Base-by-base conservation (phyloP, 2,797 vertebrate species). In the Kryptolebias ocellatus region DNA sequence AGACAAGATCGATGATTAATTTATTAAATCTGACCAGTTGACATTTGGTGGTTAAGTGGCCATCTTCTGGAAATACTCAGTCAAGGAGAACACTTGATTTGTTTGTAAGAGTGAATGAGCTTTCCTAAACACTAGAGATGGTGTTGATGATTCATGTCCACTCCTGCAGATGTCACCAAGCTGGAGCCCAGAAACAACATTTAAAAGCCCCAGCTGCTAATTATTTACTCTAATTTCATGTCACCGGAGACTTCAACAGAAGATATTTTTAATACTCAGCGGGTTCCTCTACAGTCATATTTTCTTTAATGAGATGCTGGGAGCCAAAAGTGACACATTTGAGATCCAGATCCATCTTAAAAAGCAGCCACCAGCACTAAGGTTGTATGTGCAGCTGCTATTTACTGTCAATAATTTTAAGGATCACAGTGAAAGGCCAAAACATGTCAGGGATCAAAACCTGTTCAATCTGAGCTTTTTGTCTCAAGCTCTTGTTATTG, bases 151-250 rank as follows among this genome's bases (percentile, higher is more conserved):
- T 85, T 74, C 72, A 66, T 69, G 80, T 86, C 85, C 83, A 81
- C 84, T 88, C 72, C 74, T 83, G 75, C 85, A 90, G 85, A 85
- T 88, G 85, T 72, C 62, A 71, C 83, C 58, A 88, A 88, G 88
- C 83, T 86, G 89, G 82, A 70, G 55, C 70, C 44, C 65, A 42
- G 39, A 56, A 66, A 82, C 6, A 70, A 78, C 67, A 83, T 71
- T 72, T 65, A 67, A 68, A 72, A 70, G 70, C 9, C 60, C 80
- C 76, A 71, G 76, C 79, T 59, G 65, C 9, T 90, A 85, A 88
- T 84, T 80, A 88, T 53, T 70, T 64, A 64, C 63, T 71, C 28
- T 75, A 78, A 87, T 79, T 82, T 87, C 58, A 62, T 76, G 76
- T 85, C 75, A 82, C 64, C 69, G 3, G 18, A 75, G 61, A 81